Percentiles rank a stretch among this genome's conserved stretches.
Conservation (phyloP, 2,888 invertebrate species). For the Prosopocoilus inquinatus region DNA sequence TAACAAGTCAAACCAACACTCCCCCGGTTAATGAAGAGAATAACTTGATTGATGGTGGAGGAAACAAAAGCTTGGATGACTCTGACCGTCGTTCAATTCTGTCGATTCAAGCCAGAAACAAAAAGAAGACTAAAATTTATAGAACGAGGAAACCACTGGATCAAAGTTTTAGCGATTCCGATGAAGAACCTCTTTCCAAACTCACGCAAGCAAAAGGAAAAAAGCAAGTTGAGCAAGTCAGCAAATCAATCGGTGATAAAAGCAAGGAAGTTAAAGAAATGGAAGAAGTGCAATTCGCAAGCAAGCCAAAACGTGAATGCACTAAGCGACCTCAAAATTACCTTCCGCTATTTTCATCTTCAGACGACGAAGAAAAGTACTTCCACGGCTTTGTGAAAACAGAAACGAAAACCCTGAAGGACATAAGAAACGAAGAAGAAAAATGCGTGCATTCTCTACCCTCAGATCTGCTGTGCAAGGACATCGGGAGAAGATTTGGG, state of each 20-base stretch:
- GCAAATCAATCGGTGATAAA: slow-evolving; percentile 10
- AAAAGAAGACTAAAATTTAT: not conserved
- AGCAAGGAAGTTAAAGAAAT: slow-evolving; percentile 22
- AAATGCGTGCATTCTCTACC: slow-evolving; percentile 43
- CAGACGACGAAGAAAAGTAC: slow-evolving; percentile 53
- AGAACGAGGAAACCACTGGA: slow-evolving; percentile 35
- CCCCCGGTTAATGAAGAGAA: too few relatives aligned
- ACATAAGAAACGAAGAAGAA: slow-evolving; percentile 41
- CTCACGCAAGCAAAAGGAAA: slow-evolving; percentile 42
- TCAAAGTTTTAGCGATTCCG: slow-evolving; percentile 61
- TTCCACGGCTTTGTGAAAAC: slow-evolving; percentile 46
- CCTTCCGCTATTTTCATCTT: slow-evolving; percentile 46
- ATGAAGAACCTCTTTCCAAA: slow-evolving; percentile 64
- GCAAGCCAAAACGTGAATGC: slow-evolving; percentile 47
- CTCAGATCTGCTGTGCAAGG: slow-evolving; percentile 37
- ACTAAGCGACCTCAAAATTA: slow-evolving; percentile 47
- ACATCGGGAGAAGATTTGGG: slow-evolving; percentile 48
- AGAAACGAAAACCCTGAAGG: slow-evolving; percentile 34
- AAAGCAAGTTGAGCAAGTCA: not conserved
- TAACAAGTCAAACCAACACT: too few relatives aligned
- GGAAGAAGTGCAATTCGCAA: slow-evolving; percentile 16
- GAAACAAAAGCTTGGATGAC: too few relatives aligned
- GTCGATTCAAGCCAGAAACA: not conserved
- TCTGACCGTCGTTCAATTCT: too few relatives aligned
- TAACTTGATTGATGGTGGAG: too few relatives aligned